phyloP scores from a whole-genome alignment of 2,797 vertebrate genomes.

The Triplophysa yarkandensis region DNA sequence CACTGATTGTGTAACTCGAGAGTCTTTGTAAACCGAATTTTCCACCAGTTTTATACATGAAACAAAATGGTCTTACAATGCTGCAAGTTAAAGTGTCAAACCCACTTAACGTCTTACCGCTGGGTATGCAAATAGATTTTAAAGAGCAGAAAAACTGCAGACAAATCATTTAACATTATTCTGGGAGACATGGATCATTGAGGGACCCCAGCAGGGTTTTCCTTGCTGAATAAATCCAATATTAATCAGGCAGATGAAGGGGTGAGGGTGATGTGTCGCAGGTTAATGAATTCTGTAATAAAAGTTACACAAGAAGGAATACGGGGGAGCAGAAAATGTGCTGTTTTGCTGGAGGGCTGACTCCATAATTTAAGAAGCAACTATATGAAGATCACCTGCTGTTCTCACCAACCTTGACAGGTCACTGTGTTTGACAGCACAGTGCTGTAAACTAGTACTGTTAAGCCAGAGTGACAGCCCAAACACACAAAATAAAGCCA shows the following conservation, averaged over 20 bases:
- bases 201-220: slow-evolving; percentile 2
- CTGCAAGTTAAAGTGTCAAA: background rate
- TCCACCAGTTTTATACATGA: background rate
- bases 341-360: slow-evolving; percentile 24
- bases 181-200: slow-evolving; percentile 8
- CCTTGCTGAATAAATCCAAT: slow-evolving; percentile 16
- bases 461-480: slow-evolving; percentile 33
- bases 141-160: background rate
- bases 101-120: slow-evolving; percentile 5
- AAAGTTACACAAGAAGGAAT: slow-evolving; percentile 26
- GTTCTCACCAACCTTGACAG: slow-evolving; percentile 9
- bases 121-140: slow-evolving; percentile 1
- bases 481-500: background rate
- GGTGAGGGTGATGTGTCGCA: slow-evolving; percentile 3
- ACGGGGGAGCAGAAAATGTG: slow-evolving; percentile 8
- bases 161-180: slow-evolving; percentile 30
- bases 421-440: background rate
- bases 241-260: slow-evolving; percentile 24
- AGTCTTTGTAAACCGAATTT: slow-evolving; percentile 1
- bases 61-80: slow-evolving; percentile 2
- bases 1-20: background rate
- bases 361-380: slow-evolving; percentile 29
- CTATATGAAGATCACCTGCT: slow-evolving; percentile 28
- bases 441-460: background rate
- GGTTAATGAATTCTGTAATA: slow-evolving; percentile 42